Percentiles rank a stretch among this genome's conserved stretches.
Conservation (phyloP, 2,888 invertebrate species). For the Strigamia transsilvanica region DNA sequence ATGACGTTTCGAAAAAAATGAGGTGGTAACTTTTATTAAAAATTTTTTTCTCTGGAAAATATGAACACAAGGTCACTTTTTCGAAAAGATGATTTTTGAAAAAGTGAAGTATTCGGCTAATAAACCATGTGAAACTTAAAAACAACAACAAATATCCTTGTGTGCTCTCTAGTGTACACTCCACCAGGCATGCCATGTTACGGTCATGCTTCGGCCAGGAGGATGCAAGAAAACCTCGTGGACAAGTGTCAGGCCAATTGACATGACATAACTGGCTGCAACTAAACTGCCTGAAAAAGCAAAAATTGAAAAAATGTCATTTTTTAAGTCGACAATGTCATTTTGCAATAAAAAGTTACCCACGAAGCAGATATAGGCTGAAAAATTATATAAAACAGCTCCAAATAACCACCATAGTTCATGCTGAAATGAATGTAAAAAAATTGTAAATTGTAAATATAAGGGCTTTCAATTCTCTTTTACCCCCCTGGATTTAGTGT, state of each 20-base stretch:
- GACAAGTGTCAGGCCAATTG: slow-evolving; percentile 62
- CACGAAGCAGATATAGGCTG: slow-evolving; percentile 61
- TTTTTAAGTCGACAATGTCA: background rate
- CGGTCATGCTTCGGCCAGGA: slow-evolving; percentile 60
- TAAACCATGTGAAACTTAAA: slow-evolving; percentile 59
- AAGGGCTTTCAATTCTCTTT: slow-evolving; percentile 51
- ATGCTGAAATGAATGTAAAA: background rate
- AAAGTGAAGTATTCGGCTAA: too few species aligned
- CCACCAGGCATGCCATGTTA: slow-evolving; percentile 64
- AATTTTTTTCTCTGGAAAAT: too few species aligned
- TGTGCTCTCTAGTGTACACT: slow-evolving; percentile 64
- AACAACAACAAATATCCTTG: slow-evolving; percentile 61
- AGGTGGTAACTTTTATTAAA: too few species aligned
- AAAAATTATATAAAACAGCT: slow-evolving; percentile 60
- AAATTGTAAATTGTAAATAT: too few species aligned
- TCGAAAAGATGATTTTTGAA: too few species aligned
- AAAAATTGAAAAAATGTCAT: background rate
- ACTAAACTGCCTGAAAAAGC: slow-evolving; percentile 61
- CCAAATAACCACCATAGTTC: slow-evolving; percentile 60
- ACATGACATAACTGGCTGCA: slow-evolving; percentile 61
- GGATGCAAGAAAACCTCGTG: slow-evolving; percentile 60
- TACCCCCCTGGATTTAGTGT: slow-evolving; percentile 64
- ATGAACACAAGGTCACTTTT: too few species aligned
- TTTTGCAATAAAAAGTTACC: slow-evolving; percentile 58
- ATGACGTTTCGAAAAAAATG: too few species aligned